Evolutionary conservation across 2,888 invertebrate species (phyloP), one percentile per base, ranked within the genome.

Genomic region (Seira musarum): DNA sequence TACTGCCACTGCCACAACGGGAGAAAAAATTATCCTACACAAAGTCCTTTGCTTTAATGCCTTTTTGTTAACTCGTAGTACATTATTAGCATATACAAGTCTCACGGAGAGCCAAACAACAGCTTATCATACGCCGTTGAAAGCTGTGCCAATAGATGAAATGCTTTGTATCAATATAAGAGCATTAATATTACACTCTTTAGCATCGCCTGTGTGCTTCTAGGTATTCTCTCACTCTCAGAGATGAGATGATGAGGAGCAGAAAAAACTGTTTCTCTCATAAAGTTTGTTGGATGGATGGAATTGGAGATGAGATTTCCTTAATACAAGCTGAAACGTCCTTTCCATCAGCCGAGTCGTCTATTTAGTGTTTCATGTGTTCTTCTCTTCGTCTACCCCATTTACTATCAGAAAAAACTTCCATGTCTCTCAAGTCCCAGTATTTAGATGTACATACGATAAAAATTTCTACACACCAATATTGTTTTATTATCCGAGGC

Each of bases 291-390:
- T 30, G 61, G 71, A 61, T 73, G 72, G 72, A 53, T 65, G 72
- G 72, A 73, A 73, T 73, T 73, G 72, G 65, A 73, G 72, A 73
- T 73, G 72, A 64, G 66, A 71, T 72, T 76, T 76, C 63, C 63
- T 68, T 63, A 24, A 63, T 46, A 30, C 8, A 30, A 30, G 30
- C 30, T 30, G 30, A 30, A 68, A 67, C 69, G 69, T 68, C 68
- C 64, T 64, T 68, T 68, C 76, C 69, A 76, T 63, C 76, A 68
- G 68, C 76, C 65, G 60, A 60, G 30, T 53, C 74, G 24, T 64
- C 24, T 25, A 30, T 66, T 57, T 66, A 74, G 66, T 49, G 66
- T n/a, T 35, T n/a, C 66, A 49, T 46, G 25, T 35, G 22, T 30
- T 53, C 13, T 68, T 46, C 15, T 68, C 35, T 68, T 24, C 35